Evolutionary conservation across 2,113 vertebrate genomes (phyloP), one percentile per base, ranked within the genome.

Genomic region (Muscicapa adusta): DNA sequence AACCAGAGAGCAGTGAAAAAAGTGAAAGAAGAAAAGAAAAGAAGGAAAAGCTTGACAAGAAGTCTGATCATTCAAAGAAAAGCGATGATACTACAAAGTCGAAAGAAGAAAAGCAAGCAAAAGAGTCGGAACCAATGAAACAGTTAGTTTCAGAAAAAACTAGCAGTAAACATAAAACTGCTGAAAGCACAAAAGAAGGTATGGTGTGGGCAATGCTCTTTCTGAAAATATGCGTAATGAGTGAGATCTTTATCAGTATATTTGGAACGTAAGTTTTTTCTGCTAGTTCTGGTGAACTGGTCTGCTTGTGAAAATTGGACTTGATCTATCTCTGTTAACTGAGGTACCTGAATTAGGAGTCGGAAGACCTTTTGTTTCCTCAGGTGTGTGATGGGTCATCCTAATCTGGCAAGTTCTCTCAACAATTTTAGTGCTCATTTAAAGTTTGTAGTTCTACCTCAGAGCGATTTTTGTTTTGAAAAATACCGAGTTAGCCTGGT

Each of bases 161-260:
- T 57, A 98, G 96, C 85, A 98, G 96, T 89, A 99, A 98, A 82
- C 97, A 98, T 85, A 99, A 98, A 94, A 85, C 98, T 84, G 90
- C 70, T 50, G 99, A 99, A 91, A 98, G 97, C 66, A 94, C 98
- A 47, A 99, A 98, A 97, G 99, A 99, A 98, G 99, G 99, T 99
- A 97, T 42, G 73, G 14, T 66, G 40, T 82, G 75, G 63, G n/a
- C 19, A 77, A 13, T 72, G 33, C 2, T 78, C 8, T 50, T 89
- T 11, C 33, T 74, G 73, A 50, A 68, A 76, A 33, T 60, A 18
- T 13, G 12, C 6, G 5, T 34, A 26, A 13, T 5, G 10, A 60
- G 8, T 18, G 8, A 26, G 2, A 2, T 25, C 45, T 33, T 53
- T 66, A 29, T 61, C 9, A 19, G 48, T 71, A 34, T 67, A 43